Conservation (phyloP, 2,797 vertebrate species). For the Carapus acus region DNA sequence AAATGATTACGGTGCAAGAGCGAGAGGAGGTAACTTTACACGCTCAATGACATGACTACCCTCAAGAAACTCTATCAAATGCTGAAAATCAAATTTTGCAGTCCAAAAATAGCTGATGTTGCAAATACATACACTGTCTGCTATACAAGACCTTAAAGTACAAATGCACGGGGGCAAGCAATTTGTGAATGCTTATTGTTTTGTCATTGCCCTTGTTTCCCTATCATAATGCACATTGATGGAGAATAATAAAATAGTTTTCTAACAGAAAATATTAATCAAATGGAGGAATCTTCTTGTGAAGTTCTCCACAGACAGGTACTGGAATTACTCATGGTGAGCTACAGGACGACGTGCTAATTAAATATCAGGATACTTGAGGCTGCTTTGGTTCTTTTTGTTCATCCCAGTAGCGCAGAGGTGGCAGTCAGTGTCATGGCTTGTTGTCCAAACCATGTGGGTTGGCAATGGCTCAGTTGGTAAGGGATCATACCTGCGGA, state of each 20-base stretch:
- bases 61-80: neutral
- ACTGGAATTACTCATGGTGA: no score
- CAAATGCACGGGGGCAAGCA: constrained; percentile 7
- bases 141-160: neutral
- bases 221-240: constrained; percentile 47
- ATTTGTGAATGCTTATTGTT: constrained; percentile 36
- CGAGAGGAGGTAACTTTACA: neutral
- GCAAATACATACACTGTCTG: neutral
- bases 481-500: no score
- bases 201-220: constrained; percentile 42
- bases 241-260: constrained; percentile 46
- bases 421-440: no score
- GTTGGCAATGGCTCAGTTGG: no score
- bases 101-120: neutral
- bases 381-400: no score
- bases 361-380: no score
- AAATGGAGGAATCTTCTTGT: no score
- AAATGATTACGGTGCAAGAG: constrained; percentile 6
- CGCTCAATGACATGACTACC: neutral
- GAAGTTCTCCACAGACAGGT: no score
- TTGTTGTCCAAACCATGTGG: no score
- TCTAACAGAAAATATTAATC: no score
- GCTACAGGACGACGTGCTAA: no score
- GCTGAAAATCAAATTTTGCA: neutral
- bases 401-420: no score